Evolutionary conservation across 2,797 vertebrate species (phyloP), one percentile per base, ranked within the genome.

Genomic region (Clarias laeviceps): DNA sequence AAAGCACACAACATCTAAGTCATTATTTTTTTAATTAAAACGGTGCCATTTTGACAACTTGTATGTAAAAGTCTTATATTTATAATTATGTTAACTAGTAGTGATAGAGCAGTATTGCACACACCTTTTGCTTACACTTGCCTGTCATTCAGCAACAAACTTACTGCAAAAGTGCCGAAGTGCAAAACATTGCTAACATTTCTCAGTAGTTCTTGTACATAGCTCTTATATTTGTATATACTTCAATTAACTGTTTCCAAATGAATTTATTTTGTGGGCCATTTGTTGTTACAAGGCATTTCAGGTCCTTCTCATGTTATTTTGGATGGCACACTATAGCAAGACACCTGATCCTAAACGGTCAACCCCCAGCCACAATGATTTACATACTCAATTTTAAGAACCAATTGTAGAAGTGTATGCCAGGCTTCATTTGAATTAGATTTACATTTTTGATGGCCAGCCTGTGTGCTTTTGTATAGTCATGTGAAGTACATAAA

Each of bases 121-220:
- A 17, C 12, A 50, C 5, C 57, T 50, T 70, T 20, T 54, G 4
- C 37, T 59, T 70, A 29, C 37, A 12, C 15, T 29, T 76, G 12
- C 14, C 17, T 57, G 11, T 69, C 27, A 29, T 40, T 40, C 27
- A 77, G 9, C 4, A 61, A 18, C 54, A 5, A 29, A 34, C n/a
- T 59, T 59, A 86, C 64, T 64, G 29, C 37, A 32, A 37, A 45
- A 20, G 18, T 45, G 2, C 7, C 50, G 6, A 74, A 37, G 50
- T 83, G 69, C 34, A 70, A 29, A 40, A 80, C 57, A 45, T 86
- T 85, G 20, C 24, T 72, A 84, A 74, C 50, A 82, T 83, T 84
- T 82, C 24, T 57, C 82, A 18, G 40, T 72, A 81, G 78, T 82
- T 83, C 29, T 57, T 80, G 22, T 40, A 1, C 61, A 50, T 24